These are phyloP conservation scores for Zaprionus inermis DNA, from an alignment of 1,140 invertebrate species.

Conservation along the genomic window DNA sequence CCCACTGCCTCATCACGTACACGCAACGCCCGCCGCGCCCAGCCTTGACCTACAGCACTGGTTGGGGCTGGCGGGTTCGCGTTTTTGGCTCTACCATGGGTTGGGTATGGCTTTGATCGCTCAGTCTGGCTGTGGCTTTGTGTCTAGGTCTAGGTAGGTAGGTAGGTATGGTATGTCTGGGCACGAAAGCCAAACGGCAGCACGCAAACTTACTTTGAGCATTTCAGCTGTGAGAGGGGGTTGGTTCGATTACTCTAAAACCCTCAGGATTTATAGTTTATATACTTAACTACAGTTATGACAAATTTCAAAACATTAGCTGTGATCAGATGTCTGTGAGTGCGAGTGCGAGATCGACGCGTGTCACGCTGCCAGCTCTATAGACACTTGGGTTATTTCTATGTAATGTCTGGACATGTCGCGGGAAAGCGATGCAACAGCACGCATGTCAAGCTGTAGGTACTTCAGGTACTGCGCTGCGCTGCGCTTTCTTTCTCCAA, in stretches of 20 bases:
- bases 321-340: no score
- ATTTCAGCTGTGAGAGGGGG: background rate
- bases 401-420: constrained; percentile 39
- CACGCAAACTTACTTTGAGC: constrained; percentile 3
- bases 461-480: background rate
- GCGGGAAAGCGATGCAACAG: constrained; percentile 31
- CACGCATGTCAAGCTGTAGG: constrained; percentile 20
- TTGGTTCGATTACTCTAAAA: background rate
- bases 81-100: constrained; percentile 3
- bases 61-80: constrained; percentile 25
- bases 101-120: background rate
- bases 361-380: constrained; percentile 15
- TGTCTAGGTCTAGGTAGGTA: constrained; percentile 16
- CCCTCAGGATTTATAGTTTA: background rate
- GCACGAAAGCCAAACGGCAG: constrained; percentile 19
- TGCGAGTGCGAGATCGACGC: no score
- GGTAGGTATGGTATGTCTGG: constrained; percentile 5
- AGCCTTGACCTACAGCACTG: constrained; percentile 81
- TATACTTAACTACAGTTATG: background rate
- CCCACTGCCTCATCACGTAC: constrained; percentile 63
- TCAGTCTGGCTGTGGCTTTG: background rate
- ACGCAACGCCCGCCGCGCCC: constrained; percentile 71
- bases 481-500: constrained; percentile 40
- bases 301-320: background rate
- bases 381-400: constrained; percentile 25